Evolutionary conservation across 2,113 vertebrate species (phyloP).

Genomic region (Lonchura striata): DNA sequence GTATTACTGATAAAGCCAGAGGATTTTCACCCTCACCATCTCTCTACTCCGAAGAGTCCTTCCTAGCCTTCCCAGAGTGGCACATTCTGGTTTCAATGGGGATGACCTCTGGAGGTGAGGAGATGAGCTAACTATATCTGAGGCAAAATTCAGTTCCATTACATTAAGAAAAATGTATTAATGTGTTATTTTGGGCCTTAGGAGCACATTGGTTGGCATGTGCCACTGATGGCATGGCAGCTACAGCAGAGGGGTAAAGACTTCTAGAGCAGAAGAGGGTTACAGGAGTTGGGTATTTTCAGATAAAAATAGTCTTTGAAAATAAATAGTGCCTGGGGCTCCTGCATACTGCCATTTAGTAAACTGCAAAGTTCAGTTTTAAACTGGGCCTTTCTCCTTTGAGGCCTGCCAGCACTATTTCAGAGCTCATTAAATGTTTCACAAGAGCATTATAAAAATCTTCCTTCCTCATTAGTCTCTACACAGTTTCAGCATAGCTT

Average conservation of each 20-base stretch:
- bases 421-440: constrained; percentile 17
- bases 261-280: background rate
- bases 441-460: background rate
- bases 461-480: constrained; percentile 2
- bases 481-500: background rate
- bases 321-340: background rate
- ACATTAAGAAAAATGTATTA: background rate
- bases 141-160: background rate
- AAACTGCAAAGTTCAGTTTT: background rate
- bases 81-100: background rate
- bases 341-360: background rate
- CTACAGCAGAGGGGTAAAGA: background rate
- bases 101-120: background rate
- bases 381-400: background rate
- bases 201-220: background rate
- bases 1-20: background rate
- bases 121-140: background rate
- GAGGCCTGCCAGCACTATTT: background rate
- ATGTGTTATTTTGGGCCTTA: background rate
- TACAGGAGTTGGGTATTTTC: background rate
- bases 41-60: background rate
- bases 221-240: background rate
- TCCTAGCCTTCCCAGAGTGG: background rate
- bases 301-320: constrained; percentile 3
- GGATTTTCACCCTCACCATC: background rate